These are phyloP conservation scores for fruit fly (Drosophila melanogaster) DNA, from an alignment of 1,140 invertebrate genomes.

Conservation along the genomic window DNA sequence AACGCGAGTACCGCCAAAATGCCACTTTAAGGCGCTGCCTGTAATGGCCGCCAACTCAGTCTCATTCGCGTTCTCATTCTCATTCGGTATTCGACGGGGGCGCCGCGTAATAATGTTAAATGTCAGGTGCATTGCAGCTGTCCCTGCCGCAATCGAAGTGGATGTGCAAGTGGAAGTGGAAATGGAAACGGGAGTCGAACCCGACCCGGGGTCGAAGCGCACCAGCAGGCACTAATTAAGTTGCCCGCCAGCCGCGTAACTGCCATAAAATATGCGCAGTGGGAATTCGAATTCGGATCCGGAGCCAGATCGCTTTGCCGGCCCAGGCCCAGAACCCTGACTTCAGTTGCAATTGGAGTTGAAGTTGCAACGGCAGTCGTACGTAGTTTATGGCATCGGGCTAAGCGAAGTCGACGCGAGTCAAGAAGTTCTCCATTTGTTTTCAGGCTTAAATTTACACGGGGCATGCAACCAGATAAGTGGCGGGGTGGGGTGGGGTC, in stretches of 20 bases:
- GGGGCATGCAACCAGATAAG: constrained; percentile 61
- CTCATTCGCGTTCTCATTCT: neutral
- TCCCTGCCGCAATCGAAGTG: constrained; percentile 43
- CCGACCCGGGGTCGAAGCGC: constrained; percentile 34
- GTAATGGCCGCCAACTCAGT: constrained; percentile 42
- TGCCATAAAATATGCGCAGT: constrained; percentile 64
- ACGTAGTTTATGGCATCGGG: constrained; percentile 67
- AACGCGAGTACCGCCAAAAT: constrained; percentile 30
- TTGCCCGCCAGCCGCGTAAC: constrained; percentile 56
- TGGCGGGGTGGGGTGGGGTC: constrained; percentile 4
- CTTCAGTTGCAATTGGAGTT: constrained; percentile 16
- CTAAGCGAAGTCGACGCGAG: constrained; percentile 59
- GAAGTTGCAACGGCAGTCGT: constrained; percentile 25
- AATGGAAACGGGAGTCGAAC: constrained; percentile 1
- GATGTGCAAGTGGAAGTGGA: constrained; percentile 14
- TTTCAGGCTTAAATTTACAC: constrained; percentile 65
- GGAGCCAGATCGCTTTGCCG: constrained; percentile 51
- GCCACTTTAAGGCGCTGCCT: constrained; percentile 58
- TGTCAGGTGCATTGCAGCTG: constrained; percentile 79
- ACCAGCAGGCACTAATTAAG: constrained; percentile 58
- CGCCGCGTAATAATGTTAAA: constrained; percentile 79
- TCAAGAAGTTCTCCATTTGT: constrained; percentile 74
- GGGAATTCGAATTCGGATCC: constrained; percentile 58
- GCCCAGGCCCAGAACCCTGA: constrained; percentile 23
- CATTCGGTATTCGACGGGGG: constrained; percentile 41